These are phyloP conservation scores for Zeugodacus cucurbitae DNA, from an alignment of 1,140 invertebrate species.

Conservation along the genomic window DNA sequence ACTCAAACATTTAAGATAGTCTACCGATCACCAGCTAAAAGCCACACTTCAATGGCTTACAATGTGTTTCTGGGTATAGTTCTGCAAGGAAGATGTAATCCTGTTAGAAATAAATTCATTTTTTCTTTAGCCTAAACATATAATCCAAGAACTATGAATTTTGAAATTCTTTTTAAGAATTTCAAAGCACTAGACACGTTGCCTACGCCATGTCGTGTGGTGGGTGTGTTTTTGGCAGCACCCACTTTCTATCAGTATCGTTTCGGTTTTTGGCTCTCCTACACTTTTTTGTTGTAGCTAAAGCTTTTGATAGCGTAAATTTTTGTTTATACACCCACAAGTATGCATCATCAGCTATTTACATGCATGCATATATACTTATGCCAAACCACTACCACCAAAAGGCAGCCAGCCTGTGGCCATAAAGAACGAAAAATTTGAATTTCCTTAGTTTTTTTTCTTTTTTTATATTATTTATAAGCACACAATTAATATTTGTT, in stretches of 20 bases:
- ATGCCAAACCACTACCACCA: background rate
- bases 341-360: background rate
- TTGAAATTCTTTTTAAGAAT: no score
- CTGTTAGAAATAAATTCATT: no score
- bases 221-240: constrained; percentile 21
- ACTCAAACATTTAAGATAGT: no score
- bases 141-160: no score
- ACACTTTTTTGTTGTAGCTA: background rate
- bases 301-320: background rate
- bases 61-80: no score
- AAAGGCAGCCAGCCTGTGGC: background rate
- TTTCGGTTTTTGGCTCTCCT: background rate
- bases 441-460: background rate
- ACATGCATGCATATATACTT: background rate
- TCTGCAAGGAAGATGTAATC: no score
- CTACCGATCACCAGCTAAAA: no score
- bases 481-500: background rate
- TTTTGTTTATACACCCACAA: background rate
- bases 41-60: no score
- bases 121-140: no score
- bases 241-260: background rate
- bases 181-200: background rate
- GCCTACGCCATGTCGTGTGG: background rate
- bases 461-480: background rate
- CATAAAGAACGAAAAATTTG: background rate